Percentiles rank a stretch among this genome's conserved stretches.
Conservation (phyloP, 2,888 invertebrate species). For the Hartigia nigra region DNA sequence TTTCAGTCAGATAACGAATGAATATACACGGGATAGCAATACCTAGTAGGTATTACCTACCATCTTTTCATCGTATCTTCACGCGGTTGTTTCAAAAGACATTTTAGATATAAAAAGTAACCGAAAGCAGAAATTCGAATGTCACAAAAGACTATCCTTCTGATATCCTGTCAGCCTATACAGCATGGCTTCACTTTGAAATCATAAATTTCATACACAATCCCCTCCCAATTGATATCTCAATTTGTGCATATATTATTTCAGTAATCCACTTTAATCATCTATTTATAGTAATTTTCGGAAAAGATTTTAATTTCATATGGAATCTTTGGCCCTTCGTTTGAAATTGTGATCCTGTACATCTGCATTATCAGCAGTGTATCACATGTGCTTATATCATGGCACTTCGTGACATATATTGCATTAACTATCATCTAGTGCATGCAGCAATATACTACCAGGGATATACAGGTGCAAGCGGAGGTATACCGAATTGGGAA, state of each 20-base stretch:
- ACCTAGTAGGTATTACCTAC: too few species aligned
- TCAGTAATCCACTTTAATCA: background rate
- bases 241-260: background rate
- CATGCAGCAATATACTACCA: background rate
- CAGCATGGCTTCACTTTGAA: background rate
- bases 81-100: background rate
- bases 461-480: background rate
- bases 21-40: background rate
- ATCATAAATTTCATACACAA: background rate
- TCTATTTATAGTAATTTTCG: background rate
- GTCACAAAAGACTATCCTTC: background rate
- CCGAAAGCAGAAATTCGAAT: background rate
- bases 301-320: background rate
- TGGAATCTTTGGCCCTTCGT: background rate
- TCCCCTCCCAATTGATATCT: background rate
- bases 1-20: background rate
- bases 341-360: background rate
- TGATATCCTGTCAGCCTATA: background rate
- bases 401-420: too few species aligned
- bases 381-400: too few species aligned
- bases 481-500: background rate
- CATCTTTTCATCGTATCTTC: background rate
- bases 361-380: background rate
- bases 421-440: background rate
- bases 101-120: background rate